Conservation (phyloP, 2,797 vertebrate genomes). For the Phataginus tricuspis region DNA sequence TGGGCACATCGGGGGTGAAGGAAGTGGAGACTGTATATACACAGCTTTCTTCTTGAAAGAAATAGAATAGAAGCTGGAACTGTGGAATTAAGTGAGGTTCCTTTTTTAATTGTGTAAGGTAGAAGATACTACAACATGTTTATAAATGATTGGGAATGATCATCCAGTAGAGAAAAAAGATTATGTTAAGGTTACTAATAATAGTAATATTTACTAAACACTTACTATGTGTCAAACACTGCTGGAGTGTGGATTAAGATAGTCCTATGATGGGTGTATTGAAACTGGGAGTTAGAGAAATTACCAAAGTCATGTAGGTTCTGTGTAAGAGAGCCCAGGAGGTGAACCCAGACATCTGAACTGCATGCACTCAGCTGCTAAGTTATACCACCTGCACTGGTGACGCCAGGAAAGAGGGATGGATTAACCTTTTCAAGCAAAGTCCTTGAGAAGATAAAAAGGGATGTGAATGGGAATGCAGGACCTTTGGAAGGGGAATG, state of each 20-base stretch:
- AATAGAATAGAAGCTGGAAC: neutral
- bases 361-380: neutral
- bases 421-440: neutral
- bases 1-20: neutral
- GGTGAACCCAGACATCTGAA: neutral
- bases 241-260: neutral
- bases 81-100: neutral
- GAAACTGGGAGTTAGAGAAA: neutral
- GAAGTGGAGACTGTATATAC: neutral
- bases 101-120: neutral
- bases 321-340: neutral
- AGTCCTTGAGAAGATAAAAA: neutral
- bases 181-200: neutral
- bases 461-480: neutral
- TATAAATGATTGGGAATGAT: neutral
- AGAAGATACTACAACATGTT: neutral
- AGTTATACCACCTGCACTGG: neutral
- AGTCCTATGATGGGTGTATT: neutral
- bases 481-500: neutral
- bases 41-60: neutral
- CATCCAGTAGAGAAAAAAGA: neutral
- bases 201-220: neutral
- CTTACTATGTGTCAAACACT: neutral
- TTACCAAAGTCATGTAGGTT: neutral
- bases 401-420: neutral